Evolutionary conservation across 2,888 invertebrate species (phyloP).

Genomic region (Nephrocerus scutellatus): DNA sequence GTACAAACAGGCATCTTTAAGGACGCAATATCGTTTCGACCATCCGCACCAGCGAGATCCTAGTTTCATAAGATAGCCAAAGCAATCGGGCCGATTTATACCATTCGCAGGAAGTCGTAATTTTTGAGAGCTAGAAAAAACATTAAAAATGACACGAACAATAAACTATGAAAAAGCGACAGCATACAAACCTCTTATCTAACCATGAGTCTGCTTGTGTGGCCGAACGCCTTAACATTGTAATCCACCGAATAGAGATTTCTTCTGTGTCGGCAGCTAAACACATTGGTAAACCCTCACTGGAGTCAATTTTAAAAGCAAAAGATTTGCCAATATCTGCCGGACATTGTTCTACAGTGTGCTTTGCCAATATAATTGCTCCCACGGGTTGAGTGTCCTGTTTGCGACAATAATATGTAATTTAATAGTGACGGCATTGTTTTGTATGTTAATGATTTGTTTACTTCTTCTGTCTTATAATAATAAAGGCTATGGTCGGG

Average conservation of each 20-base stretch:
- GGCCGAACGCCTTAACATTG: conserved; percentile 70
- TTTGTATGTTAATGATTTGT: too few species aligned
- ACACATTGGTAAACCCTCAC: conserved; percentile 64
- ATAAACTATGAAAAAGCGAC: not conserved
- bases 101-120: conserved; percentile 73
- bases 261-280: conserved; percentile 74
- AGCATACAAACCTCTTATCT: conserved; percentile 48
- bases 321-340: conserved; percentile 54
- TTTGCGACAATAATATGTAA: conserved; percentile 17
- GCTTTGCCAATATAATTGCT: conserved; percentile 79
- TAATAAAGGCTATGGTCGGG: conserved; percentile 91
- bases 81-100: conserved; percentile 80
- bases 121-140: conserved; percentile 59
- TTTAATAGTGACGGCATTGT: too few species aligned
- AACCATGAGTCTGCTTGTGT: conserved; percentile 65
- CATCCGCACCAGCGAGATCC: conserved; percentile 81
- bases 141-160: not conserved
- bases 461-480: conserved; percentile 85
- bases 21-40: conserved; percentile 86
- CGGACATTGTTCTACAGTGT: conserved; percentile 57
- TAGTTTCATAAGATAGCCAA: conserved; percentile 84
- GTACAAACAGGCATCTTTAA: conserved; percentile 91
- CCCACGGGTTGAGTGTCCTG: conserved; percentile 85
- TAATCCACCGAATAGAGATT: conserved; percentile 67
- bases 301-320: conserved; percentile 64